Conservation (phyloP, 1,140 invertebrate genomes). For the Adoxophyes honmai region DNA sequence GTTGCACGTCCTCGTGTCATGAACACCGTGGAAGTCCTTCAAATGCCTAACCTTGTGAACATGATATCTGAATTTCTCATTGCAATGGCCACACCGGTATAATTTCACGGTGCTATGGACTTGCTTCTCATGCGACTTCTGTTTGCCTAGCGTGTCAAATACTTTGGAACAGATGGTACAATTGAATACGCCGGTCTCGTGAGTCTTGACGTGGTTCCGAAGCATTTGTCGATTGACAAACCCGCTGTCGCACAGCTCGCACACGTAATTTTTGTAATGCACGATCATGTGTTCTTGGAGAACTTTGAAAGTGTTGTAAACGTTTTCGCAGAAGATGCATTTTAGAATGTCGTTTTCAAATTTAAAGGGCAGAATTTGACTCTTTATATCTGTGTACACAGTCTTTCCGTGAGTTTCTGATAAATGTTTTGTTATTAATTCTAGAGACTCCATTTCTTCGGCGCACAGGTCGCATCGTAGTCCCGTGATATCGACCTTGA, state of each 20-base stretch:
- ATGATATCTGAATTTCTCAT: conserved; percentile 27
- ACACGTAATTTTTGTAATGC: conserved; percentile 34
- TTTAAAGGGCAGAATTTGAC: conserved; percentile 9
- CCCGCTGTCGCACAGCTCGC: conserved; percentile 35
- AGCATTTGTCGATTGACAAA: conserved; percentile 20
- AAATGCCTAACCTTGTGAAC: conserved; percentile 25
- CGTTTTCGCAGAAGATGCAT: conserved; percentile 26
- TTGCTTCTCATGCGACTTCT: neutral
- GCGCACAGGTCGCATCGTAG: conserved; percentile 34
- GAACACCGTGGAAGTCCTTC: conserved; percentile 24
- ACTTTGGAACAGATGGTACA: conserved; percentile 25
- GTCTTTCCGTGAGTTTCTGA: conserved; percentile 21
- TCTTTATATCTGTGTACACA: neutral
- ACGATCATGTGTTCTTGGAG: conserved; percentile 29
- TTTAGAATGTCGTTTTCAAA: neutral
- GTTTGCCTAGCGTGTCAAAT: neutral
- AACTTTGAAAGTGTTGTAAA: conserved; percentile 39
- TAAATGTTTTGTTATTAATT: conserved; percentile 32
- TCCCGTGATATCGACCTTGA: conserved; percentile 33
- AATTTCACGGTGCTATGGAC: conserved; percentile 8
- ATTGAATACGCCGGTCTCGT: conserved; percentile 15
- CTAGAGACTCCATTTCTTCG: conserved; percentile 18
- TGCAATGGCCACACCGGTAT: conserved; percentile 21
- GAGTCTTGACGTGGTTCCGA: conserved; percentile 13
- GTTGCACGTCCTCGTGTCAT: conserved; percentile 24